Evolutionary conservation across 2,888 invertebrate genomes (phyloP), one percentile per base, ranked within the genome.

Genomic region (Myopa testacea): DNA sequence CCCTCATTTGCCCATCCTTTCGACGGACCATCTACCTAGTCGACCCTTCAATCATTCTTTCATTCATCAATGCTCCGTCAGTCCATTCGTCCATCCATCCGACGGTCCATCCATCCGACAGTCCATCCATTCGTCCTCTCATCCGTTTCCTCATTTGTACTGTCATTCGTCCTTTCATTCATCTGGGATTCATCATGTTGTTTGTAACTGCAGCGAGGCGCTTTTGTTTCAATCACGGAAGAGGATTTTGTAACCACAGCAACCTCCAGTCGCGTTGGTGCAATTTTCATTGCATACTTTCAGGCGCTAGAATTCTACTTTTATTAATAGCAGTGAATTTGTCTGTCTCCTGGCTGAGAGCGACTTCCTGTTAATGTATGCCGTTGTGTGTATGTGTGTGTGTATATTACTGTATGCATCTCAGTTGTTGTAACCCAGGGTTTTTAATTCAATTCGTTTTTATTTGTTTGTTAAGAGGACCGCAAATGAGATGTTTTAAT

Each of bases 371-470:
- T 45, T 45, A 70, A 34, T 55, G 55, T n/a, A 37, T 70, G 52
- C n/a, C 16, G 3, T 10, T 34, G 34, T 73, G 6, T 26, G 6
- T 8, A 26, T 62, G 40, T 14, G n/a, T 4, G 62, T 62, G 8
- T 62, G 67, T 55, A 55, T 60, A 68, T 26, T 26, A 26, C 26
- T 26, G 26, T 45, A 10, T 45, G 45, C 10, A 45, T 45, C 45
- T 45, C 45, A 45, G 7, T 45, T 45, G 6, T 45, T 45, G 45
- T 45, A 45, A 45, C 34, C 69, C 75, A 69, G 45, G 60, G 75
- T 58, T 75, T 75, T 75, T 75, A 75, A 75, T 75, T 68, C 34
- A 68, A 40, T 75, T 37, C 26, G 45, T 74, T 74, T 65, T 63
- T 16, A 37, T 16, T 62, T 62, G 73, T 50, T 38, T 65, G 34